Conservation (phyloP, 2,888 invertebrate species). For the Mesorhabditis sp. region DNA sequence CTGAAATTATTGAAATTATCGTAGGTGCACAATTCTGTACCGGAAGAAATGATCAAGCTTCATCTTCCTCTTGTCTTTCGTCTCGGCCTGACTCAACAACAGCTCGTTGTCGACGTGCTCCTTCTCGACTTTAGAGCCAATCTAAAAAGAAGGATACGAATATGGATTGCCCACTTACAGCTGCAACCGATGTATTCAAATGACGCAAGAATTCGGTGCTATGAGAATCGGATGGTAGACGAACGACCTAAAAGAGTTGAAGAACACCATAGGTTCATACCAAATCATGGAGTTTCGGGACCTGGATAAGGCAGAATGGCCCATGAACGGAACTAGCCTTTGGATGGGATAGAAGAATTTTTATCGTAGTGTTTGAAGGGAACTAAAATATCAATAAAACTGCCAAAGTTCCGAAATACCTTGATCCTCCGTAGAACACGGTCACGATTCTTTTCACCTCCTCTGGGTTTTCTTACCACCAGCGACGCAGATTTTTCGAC, state of each 20-base stretch:
- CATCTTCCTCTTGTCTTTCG: slow-evolving; percentile 68
- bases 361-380: slow-evolving; percentile 15
- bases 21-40: slow-evolving; percentile 79
- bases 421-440: slow-evolving; percentile 73
- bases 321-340: slow-evolving; percentile 58
- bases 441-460: slow-evolving; percentile 66
- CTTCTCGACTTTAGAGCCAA: not conserved
- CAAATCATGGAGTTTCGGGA: slow-evolving; percentile 84
- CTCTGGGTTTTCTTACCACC: slow-evolving; percentile 64
- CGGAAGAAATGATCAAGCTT: slow-evolving; percentile 84
- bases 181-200: slow-evolving; percentile 14
- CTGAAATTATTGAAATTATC: not conserved
- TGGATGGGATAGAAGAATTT: slow-evolving; percentile 66
- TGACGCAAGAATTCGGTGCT: slow-evolving; percentile 19
- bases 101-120: slow-evolving; percentile 32
- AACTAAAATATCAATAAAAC: not conserved
- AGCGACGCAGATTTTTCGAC: slow-evolving; percentile 25
- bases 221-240: slow-evolving; percentile 69
- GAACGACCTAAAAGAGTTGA: slow-evolving; percentile 65
- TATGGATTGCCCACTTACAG: slow-evolving; percentile 15
- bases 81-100: slow-evolving; percentile 66
- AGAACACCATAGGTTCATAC: slow-evolving; percentile 59
- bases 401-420: not conserved
- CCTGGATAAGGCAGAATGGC: slow-evolving; percentile 75
- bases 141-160: not conserved